Percentiles rank a stretch among this genome's conserved stretches.
phyloP scores from a whole-genome alignment of 2,113 vertebrate genomes.

The Callopanchax toddi region DNA sequence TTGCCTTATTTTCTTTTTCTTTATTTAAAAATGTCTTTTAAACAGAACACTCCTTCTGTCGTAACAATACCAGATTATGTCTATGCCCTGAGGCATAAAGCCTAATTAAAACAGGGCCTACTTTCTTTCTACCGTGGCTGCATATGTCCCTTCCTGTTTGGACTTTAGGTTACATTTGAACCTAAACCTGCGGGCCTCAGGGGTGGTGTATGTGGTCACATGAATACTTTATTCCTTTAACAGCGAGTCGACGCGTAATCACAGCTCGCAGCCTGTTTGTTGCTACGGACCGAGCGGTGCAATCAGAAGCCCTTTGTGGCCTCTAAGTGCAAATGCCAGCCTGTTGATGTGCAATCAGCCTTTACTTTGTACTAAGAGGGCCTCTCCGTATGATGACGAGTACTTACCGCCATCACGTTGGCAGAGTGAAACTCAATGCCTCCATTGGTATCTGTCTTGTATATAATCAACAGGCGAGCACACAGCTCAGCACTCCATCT shows the following conservation, averaged over 20 bases:
- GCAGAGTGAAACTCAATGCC: constrained; percentile 32
- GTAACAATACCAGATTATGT: too few species aligned
- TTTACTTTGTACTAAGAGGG: constrained; percentile 41
- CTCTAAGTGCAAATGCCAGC: constrained; percentile 50
- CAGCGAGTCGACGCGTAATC: constrained; percentile 40
- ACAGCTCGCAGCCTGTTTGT: constrained; percentile 32
- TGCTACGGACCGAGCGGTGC: constrained; percentile 24
- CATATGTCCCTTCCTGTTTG: too few species aligned
- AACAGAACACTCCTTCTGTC: too few species aligned
- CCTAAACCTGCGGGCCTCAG: neutral
- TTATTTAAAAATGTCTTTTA: too few species aligned
- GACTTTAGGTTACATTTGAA: neutral
- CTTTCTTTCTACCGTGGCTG: too few species aligned
- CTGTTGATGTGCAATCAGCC: constrained; percentile 63
- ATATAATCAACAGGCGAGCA: constrained; percentile 40
- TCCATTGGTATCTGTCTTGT: constrained; percentile 19
- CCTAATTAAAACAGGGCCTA: too few species aligned
- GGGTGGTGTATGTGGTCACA: constrained; percentile 2
- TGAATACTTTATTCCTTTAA: constrained; percentile 9
- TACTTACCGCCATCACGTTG: constrained; percentile 14
- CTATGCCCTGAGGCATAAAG: too few species aligned
- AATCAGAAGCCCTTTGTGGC: constrained; percentile 63
- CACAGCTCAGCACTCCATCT: constrained; percentile 4
- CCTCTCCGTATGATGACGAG: constrained; percentile 38
- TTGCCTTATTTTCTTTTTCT: too few species aligned